Evolutionary conservation across 2,113 vertebrate species (phyloP).

Genomic region (Lepus timidus): DNA sequence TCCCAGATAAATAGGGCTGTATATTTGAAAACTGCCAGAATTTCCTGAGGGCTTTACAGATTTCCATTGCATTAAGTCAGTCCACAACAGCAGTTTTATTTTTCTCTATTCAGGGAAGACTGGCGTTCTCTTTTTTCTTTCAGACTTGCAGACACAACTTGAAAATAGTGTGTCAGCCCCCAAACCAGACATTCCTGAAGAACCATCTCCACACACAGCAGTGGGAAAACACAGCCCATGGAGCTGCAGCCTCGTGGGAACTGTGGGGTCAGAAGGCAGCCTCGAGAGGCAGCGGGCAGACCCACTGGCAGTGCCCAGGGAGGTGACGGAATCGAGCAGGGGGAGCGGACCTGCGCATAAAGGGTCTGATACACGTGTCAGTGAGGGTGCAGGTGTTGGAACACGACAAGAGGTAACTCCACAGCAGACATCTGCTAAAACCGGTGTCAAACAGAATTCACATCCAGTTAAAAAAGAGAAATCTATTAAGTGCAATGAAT

Average conservation of each 20-base stretch:
- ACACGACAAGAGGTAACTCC: slow-evolving; percentile 2
- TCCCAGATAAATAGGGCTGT: background rate
- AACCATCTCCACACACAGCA: background rate
- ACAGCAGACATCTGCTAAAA: slow-evolving; percentile 17
- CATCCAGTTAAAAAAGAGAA: slow-evolving; percentile 76
- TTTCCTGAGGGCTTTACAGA: background rate
- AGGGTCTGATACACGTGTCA: background rate
- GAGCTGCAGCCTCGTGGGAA: background rate
- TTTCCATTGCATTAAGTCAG: background rate
- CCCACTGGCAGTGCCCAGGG: background rate
- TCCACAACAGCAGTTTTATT: background rate
- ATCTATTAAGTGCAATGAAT: slow-evolving; percentile 81
- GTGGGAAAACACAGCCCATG: background rate
- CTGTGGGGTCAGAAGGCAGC: background rate
- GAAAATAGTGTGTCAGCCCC: background rate
- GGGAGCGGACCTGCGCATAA: background rate
- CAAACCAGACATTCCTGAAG: background rate
- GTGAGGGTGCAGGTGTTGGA: background rate
- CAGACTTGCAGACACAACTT: slow-evolving; percentile 59
- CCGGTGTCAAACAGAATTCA: slow-evolving; percentile 38
- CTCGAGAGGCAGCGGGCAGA: slow-evolving; percentile 22
- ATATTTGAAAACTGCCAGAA: background rate
- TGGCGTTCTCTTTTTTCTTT: slow-evolving; percentile 69
- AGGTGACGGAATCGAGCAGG: background rate
- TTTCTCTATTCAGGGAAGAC: slow-evolving; percentile 5